These are phyloP conservation scores for Genyomyrus donnyi DNA, from an alignment of 2,113 vertebrate genomes.

Conservation along the genomic window DNA sequence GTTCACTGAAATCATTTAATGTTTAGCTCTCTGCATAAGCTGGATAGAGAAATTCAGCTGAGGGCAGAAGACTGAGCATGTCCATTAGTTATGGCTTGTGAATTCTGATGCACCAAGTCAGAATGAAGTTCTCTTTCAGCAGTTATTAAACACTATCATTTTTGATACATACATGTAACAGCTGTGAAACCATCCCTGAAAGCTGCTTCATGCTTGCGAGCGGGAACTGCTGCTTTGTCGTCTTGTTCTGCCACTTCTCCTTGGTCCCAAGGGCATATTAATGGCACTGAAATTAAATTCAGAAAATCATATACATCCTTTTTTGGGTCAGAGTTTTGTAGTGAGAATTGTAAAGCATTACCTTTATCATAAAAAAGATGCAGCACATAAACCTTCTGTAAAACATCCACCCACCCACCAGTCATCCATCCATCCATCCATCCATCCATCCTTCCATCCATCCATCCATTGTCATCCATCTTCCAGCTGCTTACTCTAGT, in stretches of 20 bases:
- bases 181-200: constrained; percentile 16
- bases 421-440: background rate
- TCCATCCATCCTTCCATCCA: too few relatives aligned
- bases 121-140: background rate
- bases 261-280: constrained; percentile 15
- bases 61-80: background rate
- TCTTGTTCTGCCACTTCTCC: constrained; percentile 26
- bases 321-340: background rate
- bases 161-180: background rate
- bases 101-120: background rate
- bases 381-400: background rate
- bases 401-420: background rate
- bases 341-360: background rate
- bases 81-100: background rate
- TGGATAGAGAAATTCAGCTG: too few relatives aligned
- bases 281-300: constrained; percentile 13
- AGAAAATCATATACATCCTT: background rate
- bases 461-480: background rate
- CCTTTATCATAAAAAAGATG: background rate
- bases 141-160: background rate
- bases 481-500: background rate
- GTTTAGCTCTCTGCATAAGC: too few relatives aligned
- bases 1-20: too few relatives aligned
- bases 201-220: constrained; percentile 9
- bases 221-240: background rate